These are phyloP conservation scores for Neodiprion fabricii DNA, from an alignment of 1,140 invertebrate genomes.

Conservation along the genomic window DNA sequence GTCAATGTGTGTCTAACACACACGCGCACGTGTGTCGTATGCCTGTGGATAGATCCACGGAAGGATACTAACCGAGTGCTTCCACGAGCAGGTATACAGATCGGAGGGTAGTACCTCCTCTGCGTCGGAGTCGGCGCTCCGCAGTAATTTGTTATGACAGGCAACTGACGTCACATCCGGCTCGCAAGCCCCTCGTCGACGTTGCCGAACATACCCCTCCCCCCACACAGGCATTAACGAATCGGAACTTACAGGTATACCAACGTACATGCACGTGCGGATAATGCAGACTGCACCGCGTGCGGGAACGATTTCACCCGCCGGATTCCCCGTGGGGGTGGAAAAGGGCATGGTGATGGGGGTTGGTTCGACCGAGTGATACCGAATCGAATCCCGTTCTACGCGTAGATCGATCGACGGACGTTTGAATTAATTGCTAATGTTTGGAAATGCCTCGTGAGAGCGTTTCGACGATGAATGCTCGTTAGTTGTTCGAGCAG, in stretches of 20 bases:
- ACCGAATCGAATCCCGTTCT: constrained; percentile 1
- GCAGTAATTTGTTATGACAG: constrained; percentile 34
- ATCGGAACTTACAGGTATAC: constrained; percentile 6
- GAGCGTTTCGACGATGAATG: not conserved
- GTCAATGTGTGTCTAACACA: too few relatives aligned
- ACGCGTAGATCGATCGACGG: not conserved
- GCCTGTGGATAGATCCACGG: too few relatives aligned
- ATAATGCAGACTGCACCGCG: too few relatives aligned
- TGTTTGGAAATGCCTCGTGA: not conserved
- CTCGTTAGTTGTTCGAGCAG: not conserved
- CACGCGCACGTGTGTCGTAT: too few relatives aligned
- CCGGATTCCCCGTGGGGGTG: not conserved
- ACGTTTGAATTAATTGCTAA: not conserved
- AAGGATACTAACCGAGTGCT: too few relatives aligned
- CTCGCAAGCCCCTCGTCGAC: not conserved
- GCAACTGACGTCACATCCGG: constrained; percentile 20
- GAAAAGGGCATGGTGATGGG: not conserved
- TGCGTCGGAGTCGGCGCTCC: constrained; percentile 20
- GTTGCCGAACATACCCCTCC: not conserved
- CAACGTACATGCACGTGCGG: not conserved
- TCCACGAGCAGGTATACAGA: not conserved
- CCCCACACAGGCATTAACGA: too few relatives aligned
- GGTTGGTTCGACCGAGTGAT: not conserved
- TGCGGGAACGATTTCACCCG: not conserved
- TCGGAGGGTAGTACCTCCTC: constrained; percentile 10